Conservation (phyloP, 2,113 vertebrate genomes). For the Tenrec ecaudatus region DNA sequence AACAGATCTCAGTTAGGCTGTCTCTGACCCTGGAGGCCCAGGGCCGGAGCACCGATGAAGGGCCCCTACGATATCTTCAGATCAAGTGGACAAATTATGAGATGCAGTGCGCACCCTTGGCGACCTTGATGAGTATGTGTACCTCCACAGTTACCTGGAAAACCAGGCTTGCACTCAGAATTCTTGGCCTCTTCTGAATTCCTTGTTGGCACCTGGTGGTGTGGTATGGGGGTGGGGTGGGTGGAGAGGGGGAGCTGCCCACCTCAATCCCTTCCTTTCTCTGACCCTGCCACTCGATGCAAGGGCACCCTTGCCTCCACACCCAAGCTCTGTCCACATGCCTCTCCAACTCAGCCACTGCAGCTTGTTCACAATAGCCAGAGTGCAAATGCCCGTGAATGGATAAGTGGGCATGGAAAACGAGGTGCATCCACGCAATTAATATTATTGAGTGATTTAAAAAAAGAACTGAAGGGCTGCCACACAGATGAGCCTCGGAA, state of each 20-base stretch:
- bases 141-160: background rate
- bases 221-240: too few relatives aligned
- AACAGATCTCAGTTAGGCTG: background rate
- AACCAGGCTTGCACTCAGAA: background rate
- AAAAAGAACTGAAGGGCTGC: background rate
- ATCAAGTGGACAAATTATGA: background rate
- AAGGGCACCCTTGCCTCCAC: background rate
- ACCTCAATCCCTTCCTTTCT: background rate
- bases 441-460: background rate
- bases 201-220: background rate
- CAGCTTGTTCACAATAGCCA: background rate
- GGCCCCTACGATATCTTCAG: background rate
- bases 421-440: background rate
- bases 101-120: background rate
- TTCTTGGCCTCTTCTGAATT: background rate
- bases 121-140: background rate
- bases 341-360: background rate
- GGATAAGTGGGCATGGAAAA: background rate
- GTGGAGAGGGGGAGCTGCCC: background rate
- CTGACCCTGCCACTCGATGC: background rate
- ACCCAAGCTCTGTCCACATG: background rate
- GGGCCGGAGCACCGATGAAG: background rate
- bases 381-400: background rate
- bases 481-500: background rate
- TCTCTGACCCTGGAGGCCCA: background rate